Base-by-base conservation (phyloP, 2,888 invertebrate species). In the Hypsopygia costalis region DNA sequence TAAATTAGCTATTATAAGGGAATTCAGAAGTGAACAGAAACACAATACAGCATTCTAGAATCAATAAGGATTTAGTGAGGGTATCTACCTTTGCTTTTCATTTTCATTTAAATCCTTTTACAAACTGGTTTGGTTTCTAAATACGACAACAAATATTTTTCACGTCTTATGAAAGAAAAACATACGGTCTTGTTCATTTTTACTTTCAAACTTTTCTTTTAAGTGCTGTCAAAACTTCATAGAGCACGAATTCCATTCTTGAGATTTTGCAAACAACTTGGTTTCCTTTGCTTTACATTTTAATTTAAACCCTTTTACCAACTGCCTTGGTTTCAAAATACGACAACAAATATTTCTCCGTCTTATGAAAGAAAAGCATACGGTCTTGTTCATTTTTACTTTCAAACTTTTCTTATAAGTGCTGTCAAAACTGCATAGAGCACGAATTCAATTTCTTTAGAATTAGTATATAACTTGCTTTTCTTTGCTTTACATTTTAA, bases 171-270 rank as follows among this genome's bases (percentile, higher is more conserved):
- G n/a, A n/a, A n/a, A n/a, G n/a, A n/a, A n/a, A n/a, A n/a, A n/a
- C n/a, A n/a, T n/a, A 36, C 35, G 32, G 34, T 45, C 40, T 47
- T 43, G 41, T 43, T 52, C 43, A 44, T 50, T 50, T 49, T 50
- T 43, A 41, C 43, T 37, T 11, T 25, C 11, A 45, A 52, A 48
- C 41, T 50, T 48, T 38, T 30, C 30, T 43, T 43, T 16, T 34
- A 32, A 41, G 41, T 39, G 33, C 48, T 46, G 49, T 50, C 47
- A 47, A 52, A 47, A 46, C 47, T 49, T 44, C 44, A 47, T 38
- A 44, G 33, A 39, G 39, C 44, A 51, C 46, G 49, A 53, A 51
- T 53, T 50, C 45, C 50, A 49, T 51, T 49, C n/a, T n/a, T 16
- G 4, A 16, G 16, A 16, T 3, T 16, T 3, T 10, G 31, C 10